Evolutionary conservation across 2,113 vertebrate species (phyloP).

Genomic region (Seriola aureovittata): DNA sequence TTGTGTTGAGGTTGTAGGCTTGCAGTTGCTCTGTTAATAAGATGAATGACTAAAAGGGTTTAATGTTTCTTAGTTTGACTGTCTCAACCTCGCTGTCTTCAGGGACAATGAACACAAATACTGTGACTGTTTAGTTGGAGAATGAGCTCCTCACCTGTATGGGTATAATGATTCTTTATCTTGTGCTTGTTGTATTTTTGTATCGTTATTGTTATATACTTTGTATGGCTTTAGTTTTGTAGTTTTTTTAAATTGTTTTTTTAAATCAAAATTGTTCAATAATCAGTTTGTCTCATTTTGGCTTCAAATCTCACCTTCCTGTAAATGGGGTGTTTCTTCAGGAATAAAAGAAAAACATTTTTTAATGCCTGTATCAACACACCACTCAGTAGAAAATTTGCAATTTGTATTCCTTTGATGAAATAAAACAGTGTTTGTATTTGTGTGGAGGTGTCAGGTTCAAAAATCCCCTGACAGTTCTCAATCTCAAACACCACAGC

Average conservation of each 20-base stretch:
- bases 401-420: not conserved
- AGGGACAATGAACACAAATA: too few relatives aligned
- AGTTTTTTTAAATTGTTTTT: too few relatives aligned
- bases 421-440: not conserved
- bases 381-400: not conserved
- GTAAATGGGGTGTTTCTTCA: not conserved
- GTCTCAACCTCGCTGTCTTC: too few relatives aligned
- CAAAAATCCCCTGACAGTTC: not conserved
- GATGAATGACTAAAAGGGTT: not conserved
- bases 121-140: too few relatives aligned
- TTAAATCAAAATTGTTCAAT: too few relatives aligned
- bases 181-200: not conserved
- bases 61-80: too few relatives aligned
- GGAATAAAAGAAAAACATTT: not conserved
- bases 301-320: too few relatives aligned
- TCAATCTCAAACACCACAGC: conserved; percentile 30
- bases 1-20: not conserved
- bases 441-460: not conserved
- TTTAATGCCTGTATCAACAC: too few relatives aligned
- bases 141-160: not conserved
- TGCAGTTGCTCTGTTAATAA: not conserved
- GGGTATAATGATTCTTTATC: not conserved
- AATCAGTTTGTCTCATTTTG: not conserved
- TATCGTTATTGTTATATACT: too few relatives aligned
- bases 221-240: not conserved